These are phyloP conservation scores for Gymnarchus niloticus DNA, from an alignment of 2,113 vertebrate genomes.

Conservation along the genomic window DNA sequence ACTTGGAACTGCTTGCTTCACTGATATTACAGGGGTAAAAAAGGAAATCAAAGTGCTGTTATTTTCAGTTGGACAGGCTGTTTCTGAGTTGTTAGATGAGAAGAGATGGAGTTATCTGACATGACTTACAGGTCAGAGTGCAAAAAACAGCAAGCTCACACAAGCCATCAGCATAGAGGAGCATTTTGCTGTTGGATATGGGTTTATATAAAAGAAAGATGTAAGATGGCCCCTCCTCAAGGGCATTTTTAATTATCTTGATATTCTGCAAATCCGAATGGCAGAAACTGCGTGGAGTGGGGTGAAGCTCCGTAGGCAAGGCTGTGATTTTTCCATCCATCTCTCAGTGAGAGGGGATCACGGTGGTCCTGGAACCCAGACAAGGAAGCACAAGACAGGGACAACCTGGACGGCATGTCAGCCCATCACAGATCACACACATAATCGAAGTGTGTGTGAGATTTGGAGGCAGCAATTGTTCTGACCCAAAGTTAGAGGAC, in stretches of 20 bases:
- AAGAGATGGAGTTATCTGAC: not conserved
- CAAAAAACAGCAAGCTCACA: not conserved
- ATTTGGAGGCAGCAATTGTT: not conserved
- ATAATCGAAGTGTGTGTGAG: not conserved
- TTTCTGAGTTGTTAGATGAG: not conserved
- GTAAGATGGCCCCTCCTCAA: not conserved
- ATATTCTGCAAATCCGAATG: not conserved
- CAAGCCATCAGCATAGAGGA: not conserved
- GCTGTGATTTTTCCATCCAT: not conserved
- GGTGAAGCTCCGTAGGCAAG: not conserved
- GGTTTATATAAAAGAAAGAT: not conserved
- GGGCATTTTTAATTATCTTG: not conserved
- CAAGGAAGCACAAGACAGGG: not conserved
- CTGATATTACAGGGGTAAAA: not conserved
- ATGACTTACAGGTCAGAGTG: not conserved
- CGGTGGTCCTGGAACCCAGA: not conserved
- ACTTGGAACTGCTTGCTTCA: not conserved
- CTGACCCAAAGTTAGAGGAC: not conserved
- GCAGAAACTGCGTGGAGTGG: not conserved
- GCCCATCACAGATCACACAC: not conserved
- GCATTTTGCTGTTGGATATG: not conserved
- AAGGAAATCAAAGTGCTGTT: not conserved
- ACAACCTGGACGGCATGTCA: not conserved
- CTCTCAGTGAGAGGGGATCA: not conserved
- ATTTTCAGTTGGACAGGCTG: constrained; percentile 2